These are phyloP conservation scores for Halictus quadricinctus DNA, from an alignment of 2,888 invertebrate species.

Conservation along the genomic window DNA sequence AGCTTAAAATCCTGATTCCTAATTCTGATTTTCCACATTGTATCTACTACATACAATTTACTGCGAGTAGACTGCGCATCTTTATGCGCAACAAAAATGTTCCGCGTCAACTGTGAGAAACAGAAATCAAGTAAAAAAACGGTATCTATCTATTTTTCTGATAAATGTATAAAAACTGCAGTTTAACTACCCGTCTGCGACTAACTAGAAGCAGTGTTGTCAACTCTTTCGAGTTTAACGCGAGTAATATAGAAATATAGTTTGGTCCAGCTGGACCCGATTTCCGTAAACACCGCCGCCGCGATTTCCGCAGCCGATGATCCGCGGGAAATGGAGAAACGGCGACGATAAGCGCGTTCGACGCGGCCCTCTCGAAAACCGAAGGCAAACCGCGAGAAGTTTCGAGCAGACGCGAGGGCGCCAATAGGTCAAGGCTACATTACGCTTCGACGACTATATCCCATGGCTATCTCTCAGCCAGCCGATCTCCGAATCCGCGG, in stretches of 20 bases:
- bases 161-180: too few species aligned
- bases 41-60: too few species aligned
- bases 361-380: constrained; percentile 45
- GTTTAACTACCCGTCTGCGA: not conserved
- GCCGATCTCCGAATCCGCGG: constrained; percentile 24
- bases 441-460: constrained; percentile 45
- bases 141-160: too few species aligned
- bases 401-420: constrained; percentile 57
- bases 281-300: not conserved
- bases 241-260: not conserved
- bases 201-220: not conserved
- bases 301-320: not conserved
- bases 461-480: not conserved
- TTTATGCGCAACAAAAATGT: not conserved
- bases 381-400: constrained; percentile 66
- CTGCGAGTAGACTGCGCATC: too few species aligned
- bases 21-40: too few species aligned
- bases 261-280: not conserved
- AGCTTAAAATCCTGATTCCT: not conserved
- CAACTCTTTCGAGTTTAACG: not conserved
- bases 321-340: constrained; percentile 8
- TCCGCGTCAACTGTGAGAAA: not conserved
- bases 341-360: constrained; percentile 32
- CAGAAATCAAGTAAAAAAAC: too few species aligned
- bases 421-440: constrained; percentile 68